These are phyloP conservation scores for Xiphias gladius DNA, from an alignment of 2,113 vertebrate genomes.

Conservation along the genomic window DNA sequence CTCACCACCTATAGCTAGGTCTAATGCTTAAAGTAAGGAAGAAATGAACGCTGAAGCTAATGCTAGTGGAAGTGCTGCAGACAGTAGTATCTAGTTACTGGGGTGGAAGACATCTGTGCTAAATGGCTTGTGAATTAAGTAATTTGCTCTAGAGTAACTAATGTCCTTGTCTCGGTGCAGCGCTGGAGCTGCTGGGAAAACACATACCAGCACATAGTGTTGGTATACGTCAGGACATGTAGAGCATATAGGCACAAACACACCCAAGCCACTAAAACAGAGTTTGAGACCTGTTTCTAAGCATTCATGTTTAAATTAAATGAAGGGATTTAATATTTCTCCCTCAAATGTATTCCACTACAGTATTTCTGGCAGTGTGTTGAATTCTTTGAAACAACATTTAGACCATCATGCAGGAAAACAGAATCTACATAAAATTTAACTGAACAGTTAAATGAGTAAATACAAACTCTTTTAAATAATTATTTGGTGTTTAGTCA, in stretches of 20 bases:
- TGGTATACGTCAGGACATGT: not conserved
- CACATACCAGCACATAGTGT: not conserved
- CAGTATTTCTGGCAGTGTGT: slow-evolving; percentile 8
- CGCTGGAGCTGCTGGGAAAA: not conserved
- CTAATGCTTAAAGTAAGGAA: slow-evolving; percentile 68
- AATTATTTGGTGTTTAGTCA: not conserved
- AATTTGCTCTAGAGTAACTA: slow-evolving; percentile 71
- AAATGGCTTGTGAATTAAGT: slow-evolving; percentile 74
- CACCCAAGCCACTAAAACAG: slow-evolving; percentile 4
- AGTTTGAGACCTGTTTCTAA: not conserved
- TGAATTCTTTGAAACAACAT: slow-evolving; percentile 13
- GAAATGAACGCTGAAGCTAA: slow-evolving; percentile 57
- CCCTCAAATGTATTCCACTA: not conserved
- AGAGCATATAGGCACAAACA: not conserved
- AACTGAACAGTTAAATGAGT: slow-evolving; percentile 7
- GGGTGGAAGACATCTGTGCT: slow-evolving; percentile 62
- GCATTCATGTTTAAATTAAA: slow-evolving; percentile 16
- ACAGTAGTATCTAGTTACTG: slow-evolving; percentile 57
- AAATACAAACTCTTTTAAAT: not conserved
- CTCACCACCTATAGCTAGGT: slow-evolving; percentile 32
- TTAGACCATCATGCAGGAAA: not conserved
- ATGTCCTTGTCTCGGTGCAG: slow-evolving; percentile 55
- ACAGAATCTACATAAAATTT: not conserved
- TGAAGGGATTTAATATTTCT: slow-evolving; percentile 20
- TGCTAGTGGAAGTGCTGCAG: slow-evolving; percentile 54